Evolutionary conservation across 2,797 vertebrate genomes (phyloP).

Genomic region (Anabacerthia variegaticeps): DNA sequence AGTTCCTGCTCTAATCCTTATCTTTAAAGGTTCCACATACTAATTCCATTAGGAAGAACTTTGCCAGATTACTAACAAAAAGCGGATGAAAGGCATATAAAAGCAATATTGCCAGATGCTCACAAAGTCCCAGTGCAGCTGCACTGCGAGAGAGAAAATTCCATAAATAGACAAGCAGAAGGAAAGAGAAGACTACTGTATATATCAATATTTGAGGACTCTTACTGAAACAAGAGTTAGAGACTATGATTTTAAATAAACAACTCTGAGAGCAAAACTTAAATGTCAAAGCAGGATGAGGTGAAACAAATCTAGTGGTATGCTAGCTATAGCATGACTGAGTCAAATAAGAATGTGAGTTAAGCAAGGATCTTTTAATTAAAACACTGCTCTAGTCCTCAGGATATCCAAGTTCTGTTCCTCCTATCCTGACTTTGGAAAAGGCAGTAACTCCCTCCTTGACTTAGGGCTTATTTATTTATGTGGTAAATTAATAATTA

Average conservation of each 20-base stretch:
- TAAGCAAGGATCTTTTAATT: neutral
- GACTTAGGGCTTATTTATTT: neutral
- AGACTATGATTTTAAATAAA: neutral
- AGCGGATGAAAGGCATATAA: neutral
- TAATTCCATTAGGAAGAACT: neutral
- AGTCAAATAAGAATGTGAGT: neutral
- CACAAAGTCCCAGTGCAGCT: neutral
- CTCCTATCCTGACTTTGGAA: neutral
- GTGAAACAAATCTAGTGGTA: neutral
- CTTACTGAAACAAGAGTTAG: neutral
- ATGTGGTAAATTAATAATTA: neutral
- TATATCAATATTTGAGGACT: constrained; percentile 15
- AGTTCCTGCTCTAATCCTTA: neutral
- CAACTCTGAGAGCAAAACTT: neutral
- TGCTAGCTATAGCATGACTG: neutral
- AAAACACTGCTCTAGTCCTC: neutral
- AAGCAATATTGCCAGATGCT: neutral
- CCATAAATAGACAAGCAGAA: neutral
- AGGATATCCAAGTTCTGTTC: neutral
- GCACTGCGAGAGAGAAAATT: neutral
- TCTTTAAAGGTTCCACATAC: neutral
- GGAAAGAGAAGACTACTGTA: neutral
- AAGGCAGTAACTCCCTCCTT: neutral
- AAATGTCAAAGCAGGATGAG: constrained; percentile 1
- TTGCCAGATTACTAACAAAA: neutral